Evolutionary conservation across 2,888 invertebrate genomes (phyloP).

Genomic region (Chrysolina haemoptera): DNA sequence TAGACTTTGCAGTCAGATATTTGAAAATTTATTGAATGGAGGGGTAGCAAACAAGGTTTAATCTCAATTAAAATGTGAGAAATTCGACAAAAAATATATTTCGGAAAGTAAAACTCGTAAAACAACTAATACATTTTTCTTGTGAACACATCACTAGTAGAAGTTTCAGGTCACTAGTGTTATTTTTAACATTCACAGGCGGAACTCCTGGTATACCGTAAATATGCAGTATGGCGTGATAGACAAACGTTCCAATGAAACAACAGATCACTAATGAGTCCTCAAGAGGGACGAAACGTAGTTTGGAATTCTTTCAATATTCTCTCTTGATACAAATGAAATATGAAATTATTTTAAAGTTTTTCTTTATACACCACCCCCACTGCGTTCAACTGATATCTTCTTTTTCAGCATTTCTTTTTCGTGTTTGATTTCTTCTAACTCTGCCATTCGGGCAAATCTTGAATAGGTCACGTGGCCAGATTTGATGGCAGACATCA

Average conservation of each 20-base stretch:
- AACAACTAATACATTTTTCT: background rate
- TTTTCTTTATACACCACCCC: slow-evolving; percentile 87
- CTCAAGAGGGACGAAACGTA: background rate
- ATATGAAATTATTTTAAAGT: background rate
- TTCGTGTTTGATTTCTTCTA: slow-evolving; percentile 89
- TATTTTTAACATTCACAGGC: background rate
- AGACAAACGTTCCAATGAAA: background rate
- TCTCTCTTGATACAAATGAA: background rate
- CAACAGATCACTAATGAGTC: background rate
- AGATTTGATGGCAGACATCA: slow-evolving; percentile 99
- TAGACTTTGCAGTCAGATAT: too few relatives aligned
- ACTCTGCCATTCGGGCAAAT: slow-evolving; percentile 94
- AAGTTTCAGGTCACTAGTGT: too few relatives aligned
- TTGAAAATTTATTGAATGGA: too few relatives aligned
- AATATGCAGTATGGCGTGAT: background rate
- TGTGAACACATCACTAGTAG: background rate
- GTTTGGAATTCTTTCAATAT: background rate
- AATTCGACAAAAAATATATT: background rate
- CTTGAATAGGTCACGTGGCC: slow-evolving; percentile 96
- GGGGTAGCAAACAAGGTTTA: too few relatives aligned
- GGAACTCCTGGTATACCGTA: background rate
- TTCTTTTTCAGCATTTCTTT: slow-evolving; percentile 82
- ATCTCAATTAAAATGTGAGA: too few relatives aligned
- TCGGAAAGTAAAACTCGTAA: background rate
- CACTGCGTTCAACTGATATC: slow-evolving; percentile 94